phyloP scores from a whole-genome alignment of 2,888 invertebrate species.

The Atrina japonica region DNA sequence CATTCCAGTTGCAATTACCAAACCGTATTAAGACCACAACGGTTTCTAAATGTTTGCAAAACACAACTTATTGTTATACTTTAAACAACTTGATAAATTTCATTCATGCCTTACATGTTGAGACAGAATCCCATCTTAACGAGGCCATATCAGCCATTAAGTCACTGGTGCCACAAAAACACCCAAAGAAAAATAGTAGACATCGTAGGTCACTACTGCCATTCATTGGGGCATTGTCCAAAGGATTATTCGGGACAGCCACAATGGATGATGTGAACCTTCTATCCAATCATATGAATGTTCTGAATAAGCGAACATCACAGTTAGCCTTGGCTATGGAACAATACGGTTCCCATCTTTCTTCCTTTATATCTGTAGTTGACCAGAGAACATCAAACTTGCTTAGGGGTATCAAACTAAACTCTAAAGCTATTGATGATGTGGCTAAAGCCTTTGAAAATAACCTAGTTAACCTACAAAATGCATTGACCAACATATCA shows the following conservation, averaged over 20 bases:
- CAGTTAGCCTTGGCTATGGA: slow-evolving; percentile 7
- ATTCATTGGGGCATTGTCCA: slow-evolving; percentile 25
- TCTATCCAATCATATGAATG: too few relatives aligned
- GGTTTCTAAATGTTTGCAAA: slow-evolving; percentile 2
- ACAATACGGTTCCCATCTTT: slow-evolving; percentile 26
- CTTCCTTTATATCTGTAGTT: slow-evolving; percentile 25
- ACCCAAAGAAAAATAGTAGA: slow-evolving; percentile 2
- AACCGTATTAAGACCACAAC: background rate
- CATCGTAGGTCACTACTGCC: slow-evolving; percentile 16
- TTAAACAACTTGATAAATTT: slow-evolving; percentile 19
- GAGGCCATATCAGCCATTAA: slow-evolving; percentile 21
- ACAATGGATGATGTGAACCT: too few relatives aligned
- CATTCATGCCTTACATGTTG: slow-evolving; percentile 18
- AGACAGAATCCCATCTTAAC: slow-evolving; percentile 11
- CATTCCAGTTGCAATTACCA: slow-evolving; percentile 22
- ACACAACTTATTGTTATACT: slow-evolving; percentile 7
- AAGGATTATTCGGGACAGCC: slow-evolving; percentile 29
- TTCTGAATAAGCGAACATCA: slow-evolving; percentile 11
- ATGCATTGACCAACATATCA: slow-evolving; percentile 18
- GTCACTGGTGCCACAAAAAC: slow-evolving; percentile 3
- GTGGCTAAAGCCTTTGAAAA: slow-evolving; percentile 6
- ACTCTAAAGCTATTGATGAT: slow-evolving; percentile 1
- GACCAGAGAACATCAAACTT: slow-evolving; percentile 30
- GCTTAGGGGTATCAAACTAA: slow-evolving; percentile 13
- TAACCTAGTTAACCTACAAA: background rate